phyloP scores from a whole-genome alignment of 2,113 vertebrate species.

The Monarcha castaneiventris region DNA sequence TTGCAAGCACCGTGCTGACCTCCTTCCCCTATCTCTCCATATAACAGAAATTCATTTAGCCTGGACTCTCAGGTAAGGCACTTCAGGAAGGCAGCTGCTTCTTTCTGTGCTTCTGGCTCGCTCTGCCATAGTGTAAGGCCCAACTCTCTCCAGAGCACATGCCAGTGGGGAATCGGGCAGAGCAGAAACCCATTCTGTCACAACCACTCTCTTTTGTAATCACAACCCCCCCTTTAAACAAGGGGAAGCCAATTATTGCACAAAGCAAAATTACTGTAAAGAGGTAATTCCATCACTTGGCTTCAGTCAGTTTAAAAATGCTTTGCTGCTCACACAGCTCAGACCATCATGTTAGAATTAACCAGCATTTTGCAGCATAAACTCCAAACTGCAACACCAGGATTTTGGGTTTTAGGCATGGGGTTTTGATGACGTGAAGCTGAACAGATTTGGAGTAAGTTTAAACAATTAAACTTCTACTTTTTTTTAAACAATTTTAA shows the following conservation, averaged over 20 bases:
- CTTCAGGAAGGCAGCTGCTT: not conserved
- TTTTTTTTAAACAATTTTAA: not conserved
- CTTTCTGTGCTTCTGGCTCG: not conserved
- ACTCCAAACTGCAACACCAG: not conserved
- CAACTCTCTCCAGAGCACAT: not conserved
- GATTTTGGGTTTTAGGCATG: not conserved
- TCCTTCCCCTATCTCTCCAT: not conserved
- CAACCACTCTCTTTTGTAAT: not conserved
- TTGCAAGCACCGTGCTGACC: not conserved
- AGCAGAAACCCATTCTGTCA: not conserved
- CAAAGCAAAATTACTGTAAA: not conserved
- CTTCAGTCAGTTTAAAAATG: not conserved
- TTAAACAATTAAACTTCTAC: not conserved
- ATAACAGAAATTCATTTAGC: not conserved
- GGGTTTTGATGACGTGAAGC: not conserved
- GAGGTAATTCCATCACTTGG: not conserved
- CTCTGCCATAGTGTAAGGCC: not conserved
- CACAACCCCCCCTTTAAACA: not conserved
- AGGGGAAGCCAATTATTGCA: not conserved
- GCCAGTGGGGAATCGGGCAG: rapidly evolving
- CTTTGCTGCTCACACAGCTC: not conserved
- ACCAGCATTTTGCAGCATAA: not conserved
- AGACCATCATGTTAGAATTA: not conserved
- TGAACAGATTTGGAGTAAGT: not conserved
- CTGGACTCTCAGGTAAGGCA: not conserved